These are phyloP conservation scores for Drosophila rubida DNA, from an alignment of 2,888 invertebrate genomes.

Conservation along the genomic window DNA sequence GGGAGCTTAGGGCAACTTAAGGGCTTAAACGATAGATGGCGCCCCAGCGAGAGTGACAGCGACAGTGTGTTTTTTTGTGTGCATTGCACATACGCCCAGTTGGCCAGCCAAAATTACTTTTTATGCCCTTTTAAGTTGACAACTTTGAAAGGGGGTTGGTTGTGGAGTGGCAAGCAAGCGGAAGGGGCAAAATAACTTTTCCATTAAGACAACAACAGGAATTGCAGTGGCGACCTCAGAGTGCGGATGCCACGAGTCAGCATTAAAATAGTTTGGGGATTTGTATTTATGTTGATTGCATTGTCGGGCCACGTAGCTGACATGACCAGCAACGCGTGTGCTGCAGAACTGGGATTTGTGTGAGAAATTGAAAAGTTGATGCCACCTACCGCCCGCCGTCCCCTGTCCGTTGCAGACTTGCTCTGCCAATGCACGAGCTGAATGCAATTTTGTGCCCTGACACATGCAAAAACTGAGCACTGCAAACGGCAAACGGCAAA, in stretches of 20 bases:
- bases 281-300: constrained; percentile 80
- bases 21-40: constrained; percentile 38
- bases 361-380: constrained; percentile 67
- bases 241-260: constrained; percentile 44
- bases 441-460: constrained; percentile 69
- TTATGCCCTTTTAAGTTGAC: constrained; percentile 62
- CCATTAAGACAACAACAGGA: constrained; percentile 51
- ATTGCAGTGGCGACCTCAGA: constrained; percentile 26
- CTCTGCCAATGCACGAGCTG: constrained; percentile 30
- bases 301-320: constrained; percentile 64
- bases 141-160: background rate
- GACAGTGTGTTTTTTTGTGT: constrained; percentile 6
- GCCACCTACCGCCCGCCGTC: constrained; percentile 24
- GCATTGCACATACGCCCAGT: constrained; percentile 57
- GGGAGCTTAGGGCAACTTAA: constrained; percentile 29
- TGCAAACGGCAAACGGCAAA: constrained; percentile 35
- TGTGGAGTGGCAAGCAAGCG: background rate
- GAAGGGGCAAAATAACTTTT: constrained; percentile 46
- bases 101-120: constrained; percentile 55
- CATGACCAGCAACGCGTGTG: constrained; percentile 31
- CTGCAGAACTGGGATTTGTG: constrained; percentile 65
- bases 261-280: constrained; percentile 81
- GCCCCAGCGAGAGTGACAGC: constrained; percentile 18
- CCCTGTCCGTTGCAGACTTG: constrained; percentile 49
- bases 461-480: constrained; percentile 46